A percentile compares a stretch with the other conserved stretches of the same genome.
These are phyloP conservation scores for Trachops cirrhosus DNA, from an alignment of 2,797 vertebrate species.

Conservation along the genomic window DNA sequence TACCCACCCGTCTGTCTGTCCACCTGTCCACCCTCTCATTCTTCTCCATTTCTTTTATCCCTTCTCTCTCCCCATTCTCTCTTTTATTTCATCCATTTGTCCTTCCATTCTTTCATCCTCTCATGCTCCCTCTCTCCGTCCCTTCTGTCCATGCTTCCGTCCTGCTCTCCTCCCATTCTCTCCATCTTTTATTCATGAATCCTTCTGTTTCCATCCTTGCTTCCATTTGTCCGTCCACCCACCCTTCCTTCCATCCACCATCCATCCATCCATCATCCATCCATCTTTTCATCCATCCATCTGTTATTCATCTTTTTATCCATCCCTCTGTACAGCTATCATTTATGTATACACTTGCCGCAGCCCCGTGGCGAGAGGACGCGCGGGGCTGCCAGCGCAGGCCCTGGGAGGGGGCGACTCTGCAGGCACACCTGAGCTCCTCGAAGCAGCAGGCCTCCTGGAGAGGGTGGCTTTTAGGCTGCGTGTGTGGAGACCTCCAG, in stretches of 20 bases:
- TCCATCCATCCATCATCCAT: too few relatives aligned
- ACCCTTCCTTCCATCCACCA: too few relatives aligned
- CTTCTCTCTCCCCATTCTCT: neutral
- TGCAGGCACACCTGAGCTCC: neutral
- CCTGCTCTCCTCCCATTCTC: neutral
- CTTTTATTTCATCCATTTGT: neutral
- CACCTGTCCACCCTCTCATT: too few relatives aligned
- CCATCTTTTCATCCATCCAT: too few relatives aligned
- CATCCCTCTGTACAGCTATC: neutral
- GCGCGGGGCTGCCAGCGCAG: neutral
- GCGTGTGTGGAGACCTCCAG: neutral
- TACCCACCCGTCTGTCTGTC: neutral
- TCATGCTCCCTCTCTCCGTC: neutral
- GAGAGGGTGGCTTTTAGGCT: neutral
- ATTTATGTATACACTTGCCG: neutral
- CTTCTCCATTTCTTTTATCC: too few relatives aligned
- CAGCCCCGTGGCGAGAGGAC: neutral
- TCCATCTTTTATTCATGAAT: neutral
- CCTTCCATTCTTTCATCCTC: too few relatives aligned
- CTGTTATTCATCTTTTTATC: neutral
- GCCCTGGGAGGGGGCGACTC: fast-evolving
- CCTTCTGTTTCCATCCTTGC: neutral
- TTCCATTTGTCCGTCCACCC: too few relatives aligned
- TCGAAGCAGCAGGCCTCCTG: neutral
- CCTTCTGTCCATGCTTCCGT: neutral